These are phyloP conservation scores for Acutogordius australiensis DNA, from an alignment of 2,888 invertebrate species.

Conservation along the genomic window DNA sequence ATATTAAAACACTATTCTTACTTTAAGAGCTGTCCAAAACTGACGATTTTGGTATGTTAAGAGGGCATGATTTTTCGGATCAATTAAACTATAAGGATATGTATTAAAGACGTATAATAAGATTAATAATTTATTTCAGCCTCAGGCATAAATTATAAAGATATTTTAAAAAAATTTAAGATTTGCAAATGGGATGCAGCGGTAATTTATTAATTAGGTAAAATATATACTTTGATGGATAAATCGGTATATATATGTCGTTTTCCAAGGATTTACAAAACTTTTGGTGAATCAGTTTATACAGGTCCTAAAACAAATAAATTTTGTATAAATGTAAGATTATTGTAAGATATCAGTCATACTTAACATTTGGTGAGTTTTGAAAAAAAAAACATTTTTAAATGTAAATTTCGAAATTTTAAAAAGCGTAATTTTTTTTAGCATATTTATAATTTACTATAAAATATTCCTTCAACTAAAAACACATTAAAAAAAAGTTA, in stretches of 20 bases:
- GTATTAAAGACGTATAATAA: not conserved
- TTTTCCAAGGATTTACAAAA: not conserved
- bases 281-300: not conserved
- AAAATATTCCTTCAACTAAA: no score
- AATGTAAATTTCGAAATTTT: no score
- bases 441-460: no score
- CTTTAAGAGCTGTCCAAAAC: slow-evolving; percentile 7
- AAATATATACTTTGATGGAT: slow-evolving; percentile 1
- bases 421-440: no score
- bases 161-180: not conserved
- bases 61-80: not conserved
- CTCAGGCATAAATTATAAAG: not conserved
- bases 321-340: not conserved
- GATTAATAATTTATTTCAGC: not conserved
- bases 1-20: not conserved
- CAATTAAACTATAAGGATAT: not conserved
- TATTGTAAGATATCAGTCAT: no score
- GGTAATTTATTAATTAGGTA: no score
- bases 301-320: not conserved
- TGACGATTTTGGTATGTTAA: slow-evolving; percentile 3
- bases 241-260: not conserved
- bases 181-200: no score
- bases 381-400: no score
- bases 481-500: no score
- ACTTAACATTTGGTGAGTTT: no score